Evolutionary conservation across 2,113 vertebrate species (phyloP).

Genomic region (Zosterops lateralis): DNA sequence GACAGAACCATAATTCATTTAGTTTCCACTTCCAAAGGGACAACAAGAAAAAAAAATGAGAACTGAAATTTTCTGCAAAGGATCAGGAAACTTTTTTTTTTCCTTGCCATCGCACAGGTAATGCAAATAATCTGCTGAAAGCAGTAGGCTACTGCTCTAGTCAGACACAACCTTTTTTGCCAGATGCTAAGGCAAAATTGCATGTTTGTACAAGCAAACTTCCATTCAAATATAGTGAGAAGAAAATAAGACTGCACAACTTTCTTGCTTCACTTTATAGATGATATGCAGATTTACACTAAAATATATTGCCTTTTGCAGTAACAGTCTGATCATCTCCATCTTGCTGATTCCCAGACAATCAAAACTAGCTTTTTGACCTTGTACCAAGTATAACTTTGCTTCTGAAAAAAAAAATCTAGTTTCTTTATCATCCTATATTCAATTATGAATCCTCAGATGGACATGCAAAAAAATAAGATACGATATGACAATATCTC

Average conservation of each 20-base stretch:
- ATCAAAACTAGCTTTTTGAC: constrained; percentile 55
- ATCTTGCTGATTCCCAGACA: constrained; percentile 51
- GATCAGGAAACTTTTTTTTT: constrained; percentile 53
- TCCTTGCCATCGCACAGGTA: constrained; percentile 40
- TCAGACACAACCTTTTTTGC: constrained; percentile 50
- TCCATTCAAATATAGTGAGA: constrained; percentile 57
- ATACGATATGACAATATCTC: constrained; percentile 58
- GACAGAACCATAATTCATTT: constrained; percentile 63
- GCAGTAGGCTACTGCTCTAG: constrained; percentile 21
- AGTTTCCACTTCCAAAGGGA: constrained; percentile 45
- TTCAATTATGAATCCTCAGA: constrained; percentile 55
- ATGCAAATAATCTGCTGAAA: constrained; percentile 60
- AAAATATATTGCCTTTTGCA: constrained; percentile 33
- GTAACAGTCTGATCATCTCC: constrained; percentile 52
- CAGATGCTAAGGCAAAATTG: constrained; percentile 39
- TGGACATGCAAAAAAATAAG: constrained; percentile 50
- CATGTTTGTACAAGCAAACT: constrained; percentile 7
- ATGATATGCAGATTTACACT: constrained; percentile 48
- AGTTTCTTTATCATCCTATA: constrained; percentile 55
- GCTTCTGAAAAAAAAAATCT: constrained; percentile 52
- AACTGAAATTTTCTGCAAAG: constrained; percentile 61
- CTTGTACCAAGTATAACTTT: constrained; percentile 52
- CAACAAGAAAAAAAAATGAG: constrained; percentile 60
- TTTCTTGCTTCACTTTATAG: constrained; percentile 51
- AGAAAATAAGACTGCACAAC: constrained; percentile 45